Conservation (phyloP, 2,888 invertebrate species). For the Anthrax anthrax region DNA sequence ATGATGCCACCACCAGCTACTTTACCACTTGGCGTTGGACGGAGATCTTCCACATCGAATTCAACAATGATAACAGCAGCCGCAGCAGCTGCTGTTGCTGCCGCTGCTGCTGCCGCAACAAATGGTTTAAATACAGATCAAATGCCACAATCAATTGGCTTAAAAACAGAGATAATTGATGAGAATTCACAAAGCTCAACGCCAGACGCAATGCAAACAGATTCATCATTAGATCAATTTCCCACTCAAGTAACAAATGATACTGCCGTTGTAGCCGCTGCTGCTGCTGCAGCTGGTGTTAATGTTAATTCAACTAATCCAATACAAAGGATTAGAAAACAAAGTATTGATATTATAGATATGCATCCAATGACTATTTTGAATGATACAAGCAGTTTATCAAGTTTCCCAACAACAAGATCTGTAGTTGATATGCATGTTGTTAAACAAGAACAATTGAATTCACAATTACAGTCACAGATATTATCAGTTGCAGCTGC, state of each 20-base stretch:
- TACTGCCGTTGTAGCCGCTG: conserved; percentile 27
- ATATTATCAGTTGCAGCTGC: conserved; percentile 20
- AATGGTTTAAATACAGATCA: conserved; percentile 42
- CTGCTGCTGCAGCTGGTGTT: too few relatives aligned
- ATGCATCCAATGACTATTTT: conserved; percentile 17
- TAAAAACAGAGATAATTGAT: conserved; percentile 56
- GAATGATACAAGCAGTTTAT: conserved; percentile 25
- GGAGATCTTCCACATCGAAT: conserved; percentile 45
- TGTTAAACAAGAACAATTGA: conserved; percentile 43
- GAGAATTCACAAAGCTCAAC: conserved; percentile 46
- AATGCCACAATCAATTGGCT: conserved; percentile 37
- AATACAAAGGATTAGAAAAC: conserved; percentile 12
- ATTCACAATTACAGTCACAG: conserved; percentile 27
- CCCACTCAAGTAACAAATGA: conserved; percentile 18
- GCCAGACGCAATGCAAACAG: conserved; percentile 24
- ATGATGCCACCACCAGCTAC: conserved; percentile 55
- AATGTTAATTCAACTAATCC: conserved; percentile 8
- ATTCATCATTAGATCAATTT: conserved; percentile 32
- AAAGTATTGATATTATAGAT: conserved; percentile 11
- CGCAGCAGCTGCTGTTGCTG: neutral
- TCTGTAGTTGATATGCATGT: conserved; percentile 28
- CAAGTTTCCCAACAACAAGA: conserved; percentile 21
- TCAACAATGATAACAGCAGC: too few relatives aligned
- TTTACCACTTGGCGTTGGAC: conserved; percentile 44
- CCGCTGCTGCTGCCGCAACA: conserved; percentile 14